These are phyloP conservation scores for Mobula birostris DNA, from an alignment of 2,113 vertebrate species.

Conservation along the genomic window DNA sequence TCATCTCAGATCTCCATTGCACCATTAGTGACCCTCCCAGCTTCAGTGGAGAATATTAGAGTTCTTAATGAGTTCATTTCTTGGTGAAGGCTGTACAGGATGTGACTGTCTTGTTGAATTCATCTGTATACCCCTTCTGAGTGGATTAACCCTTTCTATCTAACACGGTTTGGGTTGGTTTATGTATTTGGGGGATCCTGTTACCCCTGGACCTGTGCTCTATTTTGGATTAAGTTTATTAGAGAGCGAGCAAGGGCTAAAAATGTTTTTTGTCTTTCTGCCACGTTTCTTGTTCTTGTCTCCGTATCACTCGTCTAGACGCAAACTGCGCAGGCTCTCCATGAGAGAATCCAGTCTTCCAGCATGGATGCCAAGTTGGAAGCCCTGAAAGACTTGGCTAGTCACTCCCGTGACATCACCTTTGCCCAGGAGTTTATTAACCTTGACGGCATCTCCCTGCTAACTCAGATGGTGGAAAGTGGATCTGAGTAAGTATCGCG, in stretches of 20 bases:
- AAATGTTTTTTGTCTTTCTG: background rate
- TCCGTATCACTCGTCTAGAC: conserved; percentile 54
- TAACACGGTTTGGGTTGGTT: background rate
- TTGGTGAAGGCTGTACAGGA: background rate
- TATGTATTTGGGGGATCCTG: background rate
- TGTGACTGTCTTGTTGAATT: too few relatives aligned
- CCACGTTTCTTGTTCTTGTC: background rate
- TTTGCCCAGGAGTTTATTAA: conserved; percentile 98
- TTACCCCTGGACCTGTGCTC: background rate
- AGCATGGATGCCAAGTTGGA: conserved; percentile 97
- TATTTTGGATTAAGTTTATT: background rate
- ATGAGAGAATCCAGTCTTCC: conserved; percentile 87
- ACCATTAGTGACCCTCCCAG: background rate
- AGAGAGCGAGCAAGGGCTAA: background rate
- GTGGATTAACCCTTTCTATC: background rate
- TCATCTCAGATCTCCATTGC: background rate
- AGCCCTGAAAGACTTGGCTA: conserved; percentile 88
- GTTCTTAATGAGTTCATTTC: background rate
- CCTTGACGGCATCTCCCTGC: conserved; percentile 87
- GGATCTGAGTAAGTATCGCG: conserved; percentile 89
- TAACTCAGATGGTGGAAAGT: conserved; percentile 96
- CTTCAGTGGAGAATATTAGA: background rate
- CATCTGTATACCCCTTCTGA: background rate
- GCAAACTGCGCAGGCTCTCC: conserved; percentile 80
- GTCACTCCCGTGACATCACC: conserved; percentile 82